Evolutionary conservation across 2,797 vertebrate species (phyloP), one percentile per base, ranked within the genome.

Genomic region (Rhinella marina): DNA sequence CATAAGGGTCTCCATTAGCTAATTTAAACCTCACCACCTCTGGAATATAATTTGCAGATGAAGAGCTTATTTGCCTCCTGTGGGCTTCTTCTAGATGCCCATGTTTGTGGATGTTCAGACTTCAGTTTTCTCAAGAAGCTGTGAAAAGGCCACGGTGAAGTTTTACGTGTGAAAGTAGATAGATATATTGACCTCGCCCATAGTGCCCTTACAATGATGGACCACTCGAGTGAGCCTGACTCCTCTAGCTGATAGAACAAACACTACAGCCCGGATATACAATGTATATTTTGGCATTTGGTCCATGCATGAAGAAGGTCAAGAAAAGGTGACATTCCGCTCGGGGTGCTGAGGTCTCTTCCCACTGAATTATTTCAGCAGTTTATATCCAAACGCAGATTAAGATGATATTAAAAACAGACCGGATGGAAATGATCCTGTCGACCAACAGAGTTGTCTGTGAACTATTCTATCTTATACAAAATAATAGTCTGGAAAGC

Each of bases 251-350:
- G 52, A 82, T 59, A 84, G 32, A 56, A 82, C 66, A 88, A 85
- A 88, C 82, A 66, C 50, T 78, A 14, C 13, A 41, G 50, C 27
- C 25, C 72, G 62, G 52, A 86, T 17, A 23, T 16, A 50, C 79
- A 27, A 1, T 89, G 72, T 82, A 77, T 86, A 25, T 54, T 48
- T 86, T 89, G 87, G 82, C 83, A 75, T 59, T 54, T 19, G 27
- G 61, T 66, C 29, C 23, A 56, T 16, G 7, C 48, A 54, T n/a
- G 17, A 48, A 83, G 50, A 62, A 61, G 88, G 70, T 89, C 70
- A 86, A 68, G 61, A 68, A 23, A 52, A 76, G 84, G 61, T 70
- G 61, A 89, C 84, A 89, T 89, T 82, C 84, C 79, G 10, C 79
- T 27, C 9, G 3, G 57, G 61, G 56, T 70, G 66, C 76, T 48